Percentiles rank a stretch among this genome's conserved stretches.
These are phyloP conservation scores for Phrixothrix hirtus DNA, from an alignment of 2,888 invertebrate genomes.

Conservation along the genomic window DNA sequence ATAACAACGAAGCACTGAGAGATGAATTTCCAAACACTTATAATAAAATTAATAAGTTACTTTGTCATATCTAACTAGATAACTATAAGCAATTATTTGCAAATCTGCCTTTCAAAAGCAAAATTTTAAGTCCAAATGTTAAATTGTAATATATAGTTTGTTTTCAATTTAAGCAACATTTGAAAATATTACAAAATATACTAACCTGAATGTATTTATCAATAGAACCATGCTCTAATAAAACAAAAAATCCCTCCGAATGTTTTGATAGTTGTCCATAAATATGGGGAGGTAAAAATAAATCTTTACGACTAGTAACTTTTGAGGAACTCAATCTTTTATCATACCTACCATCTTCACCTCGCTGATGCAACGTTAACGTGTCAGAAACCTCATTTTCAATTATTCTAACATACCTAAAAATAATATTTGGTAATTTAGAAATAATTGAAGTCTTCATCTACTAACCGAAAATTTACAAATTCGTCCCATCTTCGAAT, in stretches of 20 bases:
- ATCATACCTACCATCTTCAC: slow-evolving; percentile 76
- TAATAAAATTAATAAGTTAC: too few species aligned
- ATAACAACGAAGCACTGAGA: too few species aligned
- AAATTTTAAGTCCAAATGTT: too few species aligned
- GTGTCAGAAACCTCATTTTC: slow-evolving; percentile 89
- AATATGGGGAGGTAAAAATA: slow-evolving; percentile 73
- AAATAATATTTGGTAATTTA: too few species aligned
- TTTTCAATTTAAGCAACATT: too few species aligned
- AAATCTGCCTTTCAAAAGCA: too few species aligned
- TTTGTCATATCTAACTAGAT: too few species aligned
- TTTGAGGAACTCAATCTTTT: slow-evolving; percentile 67
- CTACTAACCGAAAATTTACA: slow-evolving; percentile 73
- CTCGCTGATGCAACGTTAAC: slow-evolving; percentile 80
- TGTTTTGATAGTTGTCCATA: slow-evolving; percentile 83
- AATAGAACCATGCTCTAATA: slow-evolving; percentile 60
- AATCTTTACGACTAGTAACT: slow-evolving; percentile 58
- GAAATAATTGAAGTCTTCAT: not conserved
- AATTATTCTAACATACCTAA: slow-evolving; percentile 82
- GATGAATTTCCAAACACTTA: too few species aligned
- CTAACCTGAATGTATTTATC: slow-evolving; percentile 56
- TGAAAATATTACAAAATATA: slow-evolving; percentile 32
- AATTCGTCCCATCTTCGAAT: slow-evolving; percentile 77
- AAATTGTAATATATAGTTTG: too few species aligned
- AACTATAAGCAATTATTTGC: too few species aligned
- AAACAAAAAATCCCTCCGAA: slow-evolving; percentile 61